Evolutionary conservation across 2,888 invertebrate species (phyloP).

Genomic region (Carabus problematicus): DNA sequence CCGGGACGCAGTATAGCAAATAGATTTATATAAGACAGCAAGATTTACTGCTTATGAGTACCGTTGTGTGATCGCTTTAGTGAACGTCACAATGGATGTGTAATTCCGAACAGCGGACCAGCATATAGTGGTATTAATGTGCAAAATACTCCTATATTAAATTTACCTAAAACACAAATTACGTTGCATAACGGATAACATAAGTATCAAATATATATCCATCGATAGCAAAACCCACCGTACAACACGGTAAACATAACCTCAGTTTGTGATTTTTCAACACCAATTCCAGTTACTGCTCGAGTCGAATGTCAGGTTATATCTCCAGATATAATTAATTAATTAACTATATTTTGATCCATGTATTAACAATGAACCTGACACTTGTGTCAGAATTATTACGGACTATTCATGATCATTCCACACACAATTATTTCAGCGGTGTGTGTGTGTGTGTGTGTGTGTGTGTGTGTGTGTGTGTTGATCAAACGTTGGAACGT

Average conservation of each 20-base stretch:
- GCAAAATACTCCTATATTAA: slow-evolving; percentile 7
- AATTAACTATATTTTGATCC: too few relatives aligned
- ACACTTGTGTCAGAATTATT: too few relatives aligned
- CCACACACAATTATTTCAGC: too few relatives aligned
- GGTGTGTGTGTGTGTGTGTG: slow-evolving; percentile 1
- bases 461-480: not conserved
- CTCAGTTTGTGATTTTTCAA: too few relatives aligned
- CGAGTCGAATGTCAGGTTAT: too few relatives aligned
- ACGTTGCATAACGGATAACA: not conserved
- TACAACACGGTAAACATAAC: too few relatives aligned
- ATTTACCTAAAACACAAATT: not conserved
- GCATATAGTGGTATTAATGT: not conserved
- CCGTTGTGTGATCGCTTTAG: slow-evolving; percentile 28
- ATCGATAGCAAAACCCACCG: too few relatives aligned
- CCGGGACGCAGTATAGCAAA: slow-evolving; percentile 1
- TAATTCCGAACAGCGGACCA: not conserved
- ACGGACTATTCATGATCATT: too few relatives aligned
- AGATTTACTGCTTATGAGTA: slow-evolving; percentile 41
- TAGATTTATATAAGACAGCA: slow-evolving; percentile 39
- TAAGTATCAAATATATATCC: too few relatives aligned
- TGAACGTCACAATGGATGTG: slow-evolving; percentile 33
- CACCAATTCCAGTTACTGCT: too few relatives aligned
- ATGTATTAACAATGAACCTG: too few relatives aligned
- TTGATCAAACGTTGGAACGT: slow-evolving; percentile 1
- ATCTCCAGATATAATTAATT: too few relatives aligned